A percentile compares a stretch with the other conserved stretches of the same genome.
Conservation (phyloP, 2,113 vertebrate species). For the Recurvirostra avosetta region DNA sequence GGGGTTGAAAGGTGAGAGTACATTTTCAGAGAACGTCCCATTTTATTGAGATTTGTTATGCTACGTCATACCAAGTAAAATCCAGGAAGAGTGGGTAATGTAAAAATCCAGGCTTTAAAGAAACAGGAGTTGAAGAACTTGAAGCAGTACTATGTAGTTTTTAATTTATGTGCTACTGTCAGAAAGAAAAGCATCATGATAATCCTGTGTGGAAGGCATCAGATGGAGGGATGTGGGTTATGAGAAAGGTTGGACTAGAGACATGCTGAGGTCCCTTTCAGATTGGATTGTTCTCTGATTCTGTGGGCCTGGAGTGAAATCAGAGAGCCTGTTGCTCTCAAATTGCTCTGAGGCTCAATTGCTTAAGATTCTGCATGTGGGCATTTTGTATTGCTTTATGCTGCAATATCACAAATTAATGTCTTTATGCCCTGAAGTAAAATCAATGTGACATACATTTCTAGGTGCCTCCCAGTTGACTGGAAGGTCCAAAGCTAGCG, state of each 20-base stretch:
- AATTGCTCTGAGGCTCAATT: neutral
- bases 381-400: neutral
- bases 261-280: neutral
- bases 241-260: neutral
- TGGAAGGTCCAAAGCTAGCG: neutral
- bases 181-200: neutral
- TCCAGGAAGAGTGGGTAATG: neutral
- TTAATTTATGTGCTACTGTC: neutral
- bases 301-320: neutral
- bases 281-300: neutral
- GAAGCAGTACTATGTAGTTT: neutral
- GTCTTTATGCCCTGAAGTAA: neutral
- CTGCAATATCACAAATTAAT: neutral
- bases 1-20: conserved; percentile 69
- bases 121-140: neutral
- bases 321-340: neutral
- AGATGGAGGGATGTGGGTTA: neutral
- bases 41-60: neutral
- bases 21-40: neutral
- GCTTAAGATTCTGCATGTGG: neutral
- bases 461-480: neutral
- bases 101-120: neutral
- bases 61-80: neutral
- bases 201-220: neutral
- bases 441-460: neutral